phyloP scores from a whole-genome alignment of 2,888 invertebrate species.

The Amaurobius ferox region DNA sequence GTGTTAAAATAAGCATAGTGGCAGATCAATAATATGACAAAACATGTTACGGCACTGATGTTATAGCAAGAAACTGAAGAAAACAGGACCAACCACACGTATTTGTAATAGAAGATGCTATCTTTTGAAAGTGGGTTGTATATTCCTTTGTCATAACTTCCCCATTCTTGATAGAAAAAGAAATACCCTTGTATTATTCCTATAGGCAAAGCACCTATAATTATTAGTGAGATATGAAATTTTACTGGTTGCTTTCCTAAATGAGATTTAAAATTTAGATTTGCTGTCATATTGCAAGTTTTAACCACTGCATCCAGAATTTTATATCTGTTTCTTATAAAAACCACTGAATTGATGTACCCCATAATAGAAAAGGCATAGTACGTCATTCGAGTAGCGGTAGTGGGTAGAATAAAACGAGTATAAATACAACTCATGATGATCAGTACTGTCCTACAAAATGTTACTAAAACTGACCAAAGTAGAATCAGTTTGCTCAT shows the following conservation, averaged over 20 bases:
- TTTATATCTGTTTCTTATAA: background rate
- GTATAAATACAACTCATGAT: background rate
- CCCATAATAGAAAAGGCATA: slow-evolving; percentile 12
- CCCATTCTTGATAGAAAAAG: slow-evolving; percentile 36
- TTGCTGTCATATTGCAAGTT: background rate
- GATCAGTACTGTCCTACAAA: slow-evolving; percentile 18
- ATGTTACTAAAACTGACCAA: slow-evolving; percentile 20
- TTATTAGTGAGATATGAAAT: slow-evolving; percentile 10
- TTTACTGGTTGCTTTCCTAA: background rate
- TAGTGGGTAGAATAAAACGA: background rate
- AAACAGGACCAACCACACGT: background rate
- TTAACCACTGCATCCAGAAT: background rate
- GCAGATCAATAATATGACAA: slow-evolving; percentile 29
- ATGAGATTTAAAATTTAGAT: background rate
- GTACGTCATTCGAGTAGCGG: slow-evolving; percentile 16
- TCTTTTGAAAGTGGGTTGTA: background rate
- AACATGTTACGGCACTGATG: background rate
- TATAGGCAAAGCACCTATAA: background rate
- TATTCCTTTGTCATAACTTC: background rate
- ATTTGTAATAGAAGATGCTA: background rate
- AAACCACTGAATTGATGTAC: slow-evolving; percentile 22
- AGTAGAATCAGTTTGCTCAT: slow-evolving; percentile 3
- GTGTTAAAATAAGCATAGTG: background rate
- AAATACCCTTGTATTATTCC: background rate
- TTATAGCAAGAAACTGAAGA: slow-evolving; percentile 15